These are phyloP conservation scores for Nudaria mundana DNA, from an alignment of 2,888 invertebrate species.

Conservation along the genomic window DNA sequence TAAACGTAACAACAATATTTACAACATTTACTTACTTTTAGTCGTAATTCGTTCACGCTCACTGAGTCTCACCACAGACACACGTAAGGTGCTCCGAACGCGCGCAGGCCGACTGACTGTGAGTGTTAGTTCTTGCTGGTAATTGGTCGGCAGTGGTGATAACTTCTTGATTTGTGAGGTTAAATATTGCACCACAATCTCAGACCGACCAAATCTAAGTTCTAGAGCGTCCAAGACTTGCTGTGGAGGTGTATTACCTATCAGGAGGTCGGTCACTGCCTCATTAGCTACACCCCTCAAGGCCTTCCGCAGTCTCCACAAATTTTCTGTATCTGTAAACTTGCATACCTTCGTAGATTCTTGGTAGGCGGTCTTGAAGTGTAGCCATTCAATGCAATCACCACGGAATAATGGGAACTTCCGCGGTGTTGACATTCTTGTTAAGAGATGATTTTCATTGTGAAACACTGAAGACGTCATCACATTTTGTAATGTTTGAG, in stretches of 20 bases:
- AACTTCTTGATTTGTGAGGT: background rate
- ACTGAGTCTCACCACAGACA: constrained; percentile 1
- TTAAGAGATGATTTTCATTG: background rate
- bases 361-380: background rate
- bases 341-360: background rate
- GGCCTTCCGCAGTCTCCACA: constrained; percentile 1
- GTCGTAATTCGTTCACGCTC: background rate
- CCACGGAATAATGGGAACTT: background rate
- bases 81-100: background rate
- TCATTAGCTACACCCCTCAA: background rate
- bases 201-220: background rate
- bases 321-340: background rate
- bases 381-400: background rate
- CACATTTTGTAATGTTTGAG: background rate
- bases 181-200: background rate
- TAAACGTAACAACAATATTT: no score
- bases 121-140: no score
- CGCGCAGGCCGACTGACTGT: constrained; percentile 3
- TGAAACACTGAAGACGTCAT: background rate
- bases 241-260: background rate
- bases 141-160: background rate
- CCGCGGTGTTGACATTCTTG: background rate
- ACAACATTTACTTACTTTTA: no score
- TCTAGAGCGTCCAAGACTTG: background rate
- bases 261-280: background rate